Conservation (phyloP, 1,140 invertebrate genomes). For the Dolichoris vasculosae region DNA sequence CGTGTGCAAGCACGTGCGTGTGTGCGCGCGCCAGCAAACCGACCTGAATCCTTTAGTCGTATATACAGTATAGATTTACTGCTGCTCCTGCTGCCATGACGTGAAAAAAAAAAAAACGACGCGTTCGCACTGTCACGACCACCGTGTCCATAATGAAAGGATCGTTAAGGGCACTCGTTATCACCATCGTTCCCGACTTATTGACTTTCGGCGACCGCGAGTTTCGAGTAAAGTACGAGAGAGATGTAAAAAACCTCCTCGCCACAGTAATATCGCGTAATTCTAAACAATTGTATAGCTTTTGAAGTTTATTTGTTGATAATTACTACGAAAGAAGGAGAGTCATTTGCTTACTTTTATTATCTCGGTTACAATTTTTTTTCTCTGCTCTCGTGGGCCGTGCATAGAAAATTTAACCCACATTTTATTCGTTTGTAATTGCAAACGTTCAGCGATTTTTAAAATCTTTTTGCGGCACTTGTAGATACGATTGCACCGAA, state of each 20-base stretch:
- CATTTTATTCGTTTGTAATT: constrained; percentile 25
- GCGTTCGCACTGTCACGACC: constrained; percentile 1
- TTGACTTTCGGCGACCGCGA: not conserved
- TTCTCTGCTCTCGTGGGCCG: not conserved
- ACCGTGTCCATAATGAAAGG: constrained; percentile 5
- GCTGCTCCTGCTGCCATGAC: not conserved
- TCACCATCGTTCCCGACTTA: constrained; percentile 15
- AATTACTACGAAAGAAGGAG: constrained; percentile 3
- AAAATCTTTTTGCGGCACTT: not conserved
- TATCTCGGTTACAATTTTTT: not conserved
- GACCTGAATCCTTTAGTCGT: constrained; percentile 31
- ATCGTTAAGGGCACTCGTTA: constrained; percentile 42
- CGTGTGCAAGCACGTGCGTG: no score
- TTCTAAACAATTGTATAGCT: constrained; percentile 36
- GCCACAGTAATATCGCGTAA: constrained; percentile 19
- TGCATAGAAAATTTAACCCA: not conserved
- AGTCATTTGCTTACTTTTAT: not conserved
- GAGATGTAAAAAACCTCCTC: constrained; percentile 24
- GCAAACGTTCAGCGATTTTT: not conserved
- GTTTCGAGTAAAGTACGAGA: no score
- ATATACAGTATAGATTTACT: not conserved
- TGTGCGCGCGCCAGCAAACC: not conserved
- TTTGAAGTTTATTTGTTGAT: constrained; percentile 34
- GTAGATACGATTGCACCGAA: not conserved
- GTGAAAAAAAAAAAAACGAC: not conserved